Evolutionary conservation across 2,113 vertebrate genomes (phyloP), one percentile per base, ranked within the genome.

Genomic region (Labeo catla): DNA sequence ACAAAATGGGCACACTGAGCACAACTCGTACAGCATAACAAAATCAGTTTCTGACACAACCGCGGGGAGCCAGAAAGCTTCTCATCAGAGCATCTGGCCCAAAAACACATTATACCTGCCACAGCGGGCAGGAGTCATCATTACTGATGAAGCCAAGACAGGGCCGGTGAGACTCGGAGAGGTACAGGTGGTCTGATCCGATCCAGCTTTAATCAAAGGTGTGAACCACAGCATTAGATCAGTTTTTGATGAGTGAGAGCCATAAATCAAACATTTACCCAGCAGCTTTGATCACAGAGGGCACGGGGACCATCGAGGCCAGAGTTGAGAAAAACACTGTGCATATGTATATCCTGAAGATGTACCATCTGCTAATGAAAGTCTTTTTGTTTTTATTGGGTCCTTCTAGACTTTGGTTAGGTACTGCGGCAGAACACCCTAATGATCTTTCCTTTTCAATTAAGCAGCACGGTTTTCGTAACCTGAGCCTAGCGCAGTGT

Each of bases 371-470:
- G 23, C 36, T 88, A 89, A 89, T 89, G 76, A 86, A 86, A 45
- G 15, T 49, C 47, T 28, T 76, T 88, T 83, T 84, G 49, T 87
- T 82, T 86, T 86, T 78, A 90, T 84, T 84, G 77, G 76, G 81
- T 83, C 49, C 36, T 79, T 79, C 57, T 73, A 19, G 73, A 61
- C 74, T 88, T 87, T 54, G 84, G 81, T 43, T 59, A 57, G 61
- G 54, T 0, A 34, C 45, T 66, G 47, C 72, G 61, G 43, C 72
- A 73, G 68, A 84, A 63, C 68, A 84, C 72, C 83, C 73, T 88
- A 72, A 84, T 88, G 87, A 73, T 79, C 87, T 84, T 50, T 59
- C 74, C 83, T 86, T 91, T 89, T 91, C 83, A 89, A 91, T 90
- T 76, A 85, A 76, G 84, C 59, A 73, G 54, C 63, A 79, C 68